Conservation (phyloP, 2,888 invertebrate species). For the Eurois occulta region DNA sequence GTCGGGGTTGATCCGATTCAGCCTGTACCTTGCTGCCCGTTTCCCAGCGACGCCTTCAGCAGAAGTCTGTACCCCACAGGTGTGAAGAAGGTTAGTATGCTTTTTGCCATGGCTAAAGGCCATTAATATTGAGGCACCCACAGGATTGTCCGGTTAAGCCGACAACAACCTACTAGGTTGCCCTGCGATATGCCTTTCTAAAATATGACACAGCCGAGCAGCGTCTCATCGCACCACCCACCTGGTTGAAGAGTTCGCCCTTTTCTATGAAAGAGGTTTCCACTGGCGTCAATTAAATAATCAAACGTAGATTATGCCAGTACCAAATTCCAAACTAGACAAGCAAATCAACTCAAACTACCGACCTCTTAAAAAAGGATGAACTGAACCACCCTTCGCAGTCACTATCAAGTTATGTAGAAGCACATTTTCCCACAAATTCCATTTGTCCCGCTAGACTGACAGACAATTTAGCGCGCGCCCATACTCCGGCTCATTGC, state of each 20-base stretch:
- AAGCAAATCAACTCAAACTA: neutral
- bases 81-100: neutral
- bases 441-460: conserved; percentile 64
- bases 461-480: conserved; percentile 67
- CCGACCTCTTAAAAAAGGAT: conserved; percentile 11
- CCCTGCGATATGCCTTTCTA: neutral
- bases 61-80: neutral
- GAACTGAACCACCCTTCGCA: neutral
- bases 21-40: neutral
- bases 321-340: neutral
- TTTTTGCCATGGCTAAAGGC: neutral
- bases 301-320: neutral
- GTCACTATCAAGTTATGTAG: conserved; percentile 45
- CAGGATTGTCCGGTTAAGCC: too few species aligned
- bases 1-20: neutral
- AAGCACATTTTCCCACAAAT: conserved; percentile 60
- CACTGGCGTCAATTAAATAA: neutral
- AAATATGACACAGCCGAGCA: neutral
- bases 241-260: neutral
- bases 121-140: neutral
- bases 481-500: conserved; percentile 66
- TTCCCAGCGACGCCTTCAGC: neutral
- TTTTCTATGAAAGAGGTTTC: neutral
- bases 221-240: neutral
- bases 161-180: too few species aligned